Base-by-base conservation (phyloP, 2,888 invertebrate species). In the Uloborus plumipes region DNA sequence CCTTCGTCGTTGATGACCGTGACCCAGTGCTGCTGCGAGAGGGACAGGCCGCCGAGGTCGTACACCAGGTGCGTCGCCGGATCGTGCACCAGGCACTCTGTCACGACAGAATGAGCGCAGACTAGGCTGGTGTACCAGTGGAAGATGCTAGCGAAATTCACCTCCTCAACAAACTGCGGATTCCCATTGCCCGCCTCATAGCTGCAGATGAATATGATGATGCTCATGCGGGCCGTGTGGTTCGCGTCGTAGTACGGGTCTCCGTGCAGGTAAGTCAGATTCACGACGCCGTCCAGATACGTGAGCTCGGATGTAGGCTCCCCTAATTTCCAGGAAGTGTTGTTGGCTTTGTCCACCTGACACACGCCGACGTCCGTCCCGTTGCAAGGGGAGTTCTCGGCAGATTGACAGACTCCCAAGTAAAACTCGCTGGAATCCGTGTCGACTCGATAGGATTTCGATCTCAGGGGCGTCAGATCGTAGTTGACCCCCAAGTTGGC, bases 191-290 rank as follows among this genome's bases (percentile, higher is more conserved):
- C 88, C 51, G 87, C 87, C 39, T 85, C 84, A 13, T 84, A 86
- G 84, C 88, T 88, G 85, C 89, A 89, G 11, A 88, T 73, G 78
- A 89, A 89, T 2, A 87, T 86, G 18, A 89, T 89, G 84, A 88
- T 86, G 0, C 88, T 87, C 66, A 84, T 86, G 16, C 89, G 85
- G 0, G 86, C 86, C 9, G 86, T 86, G 0, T 86, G 82, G 14
- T 86, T 79, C 0, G 67, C 67, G 77, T 87, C 85, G 71, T 86
- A 84, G 82, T 89, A 88, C 4, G 85, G 81, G 31, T 88, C 88
- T 1, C 88, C 89, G 22, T 85, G 86, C 11, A 86, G 83, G 73
- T 88, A 89, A 0, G 88, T 88, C 55, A 89, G 80, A 58, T 88
- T 89, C 9, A 89, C 85, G 53, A 89, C 86, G 3, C 89, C 89